Conservation (phyloP, 2,797 vertebrate genomes). For the Tenualosa thibaudeaui region DNA sequence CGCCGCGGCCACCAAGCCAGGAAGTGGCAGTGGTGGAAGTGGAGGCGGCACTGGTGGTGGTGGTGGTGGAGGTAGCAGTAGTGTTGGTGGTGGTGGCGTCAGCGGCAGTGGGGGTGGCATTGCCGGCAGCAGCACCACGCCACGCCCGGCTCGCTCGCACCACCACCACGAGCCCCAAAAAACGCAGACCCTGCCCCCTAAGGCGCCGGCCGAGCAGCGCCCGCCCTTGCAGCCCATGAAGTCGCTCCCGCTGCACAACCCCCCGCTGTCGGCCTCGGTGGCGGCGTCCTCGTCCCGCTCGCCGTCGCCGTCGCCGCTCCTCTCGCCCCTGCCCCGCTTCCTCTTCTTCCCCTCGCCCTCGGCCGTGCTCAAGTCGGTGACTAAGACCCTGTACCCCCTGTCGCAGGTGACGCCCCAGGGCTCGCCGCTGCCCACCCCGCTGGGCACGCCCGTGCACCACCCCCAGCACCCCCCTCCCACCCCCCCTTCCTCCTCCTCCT, state of each 20-base stretch:
- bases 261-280: constrained; percentile 61
- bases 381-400: constrained; percentile 83
- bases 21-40: constrained; percentile 66
- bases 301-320: constrained; percentile 81
- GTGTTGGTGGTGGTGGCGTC: neutral
- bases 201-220: constrained; percentile 76
- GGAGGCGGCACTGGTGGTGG: constrained; percentile 63
- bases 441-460: constrained; percentile 91
- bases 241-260: constrained; percentile 80
- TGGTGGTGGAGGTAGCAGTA: constrained; percentile 47
- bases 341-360: constrained; percentile 83
- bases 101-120: neutral
- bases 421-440: constrained; percentile 86
- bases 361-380: constrained; percentile 80
- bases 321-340: constrained; percentile 77
- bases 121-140: constrained; percentile 72
- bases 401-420: constrained; percentile 88
- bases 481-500: constrained; percentile 84
- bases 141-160: constrained; percentile 61
- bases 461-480: constrained; percentile 81
- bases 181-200: constrained; percentile 89
- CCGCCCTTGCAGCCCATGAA: constrained; percentile 83
- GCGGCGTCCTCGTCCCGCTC: constrained; percentile 62
- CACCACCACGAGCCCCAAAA: constrained; percentile 58
- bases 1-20: constrained; percentile 53